Conservation (phyloP, 2,113 vertebrate species). For the Silurus meridionalis region DNA sequence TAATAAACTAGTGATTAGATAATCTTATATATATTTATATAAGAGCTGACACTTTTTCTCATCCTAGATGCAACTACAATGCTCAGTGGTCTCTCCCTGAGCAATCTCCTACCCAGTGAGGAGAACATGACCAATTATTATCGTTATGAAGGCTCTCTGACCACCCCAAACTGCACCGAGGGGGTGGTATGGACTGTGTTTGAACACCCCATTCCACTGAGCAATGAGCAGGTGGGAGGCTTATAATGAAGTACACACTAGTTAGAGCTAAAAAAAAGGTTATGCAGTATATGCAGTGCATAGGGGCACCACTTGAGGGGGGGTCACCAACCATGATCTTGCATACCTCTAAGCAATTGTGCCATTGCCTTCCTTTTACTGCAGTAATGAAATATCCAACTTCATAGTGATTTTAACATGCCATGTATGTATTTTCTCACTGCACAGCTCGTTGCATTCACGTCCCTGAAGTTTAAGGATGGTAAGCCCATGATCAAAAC, state of each 20-base stretch:
- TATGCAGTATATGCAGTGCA: too few relatives aligned
- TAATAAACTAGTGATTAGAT: neutral
- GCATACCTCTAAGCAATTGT: too few relatives aligned
- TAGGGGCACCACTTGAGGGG: too few relatives aligned
- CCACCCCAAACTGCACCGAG: slow-evolving; percentile 82
- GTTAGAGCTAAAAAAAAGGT: neutral
- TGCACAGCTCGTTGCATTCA: slow-evolving; percentile 67
- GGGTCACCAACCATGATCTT: too few relatives aligned
- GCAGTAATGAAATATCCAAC: neutral
- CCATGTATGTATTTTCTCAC: slow-evolving; percentile 8
- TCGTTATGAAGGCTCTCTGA: slow-evolving; percentile 89
- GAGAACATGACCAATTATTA: slow-evolving; percentile 77
- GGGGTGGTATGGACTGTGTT: slow-evolving; percentile 88
- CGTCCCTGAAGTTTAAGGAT: slow-evolving; percentile 61
- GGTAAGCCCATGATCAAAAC: slow-evolving; percentile 64
- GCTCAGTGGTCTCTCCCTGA: slow-evolving; percentile 62
- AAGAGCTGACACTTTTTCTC: slow-evolving; percentile 16
- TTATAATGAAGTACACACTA: neutral
- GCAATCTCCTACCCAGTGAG: slow-evolving; percentile 74
- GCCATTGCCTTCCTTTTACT: neutral
- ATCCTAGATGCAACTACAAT: slow-evolving; percentile 55
- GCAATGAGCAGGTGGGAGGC: slow-evolving; percentile 73
- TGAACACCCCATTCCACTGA: slow-evolving; percentile 73
- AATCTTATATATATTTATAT: too few relatives aligned
- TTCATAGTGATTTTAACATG: neutral